phyloP scores from a whole-genome alignment of 2,113 vertebrate genomes.

The Oreocharis arfaki region DNA sequence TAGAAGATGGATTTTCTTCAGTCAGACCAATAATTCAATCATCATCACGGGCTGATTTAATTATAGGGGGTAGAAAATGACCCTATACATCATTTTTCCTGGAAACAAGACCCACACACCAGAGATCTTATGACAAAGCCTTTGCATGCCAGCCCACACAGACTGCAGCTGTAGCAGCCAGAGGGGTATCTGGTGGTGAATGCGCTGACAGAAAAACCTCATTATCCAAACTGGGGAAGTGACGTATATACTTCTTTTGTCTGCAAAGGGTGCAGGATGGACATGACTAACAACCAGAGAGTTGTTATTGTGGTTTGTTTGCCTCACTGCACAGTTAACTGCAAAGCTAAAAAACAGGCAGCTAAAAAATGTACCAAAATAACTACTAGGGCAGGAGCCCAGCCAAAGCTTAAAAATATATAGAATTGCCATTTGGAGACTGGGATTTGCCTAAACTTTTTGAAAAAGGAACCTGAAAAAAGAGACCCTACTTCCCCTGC shows the following conservation, averaged over 20 bases:
- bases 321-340: neutral
- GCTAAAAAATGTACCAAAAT: neutral
- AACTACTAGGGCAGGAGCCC: neutral
- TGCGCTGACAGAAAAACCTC: neutral
- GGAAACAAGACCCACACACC: neutral
- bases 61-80: neutral
- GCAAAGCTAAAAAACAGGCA: neutral
- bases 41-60: neutral
- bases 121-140: neutral
- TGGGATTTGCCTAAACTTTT: neutral
- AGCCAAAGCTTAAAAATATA: neutral
- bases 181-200: neutral
- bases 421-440: neutral
- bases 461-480: neutral
- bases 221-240: conserved; percentile 2
- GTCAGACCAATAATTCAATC: neutral
- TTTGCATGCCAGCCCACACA: neutral
- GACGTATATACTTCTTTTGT: neutral
- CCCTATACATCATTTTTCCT: neutral
- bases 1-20: neutral
- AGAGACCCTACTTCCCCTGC: neutral
- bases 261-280: neutral
- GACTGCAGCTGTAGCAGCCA: conserved; percentile 25
- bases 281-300: neutral
- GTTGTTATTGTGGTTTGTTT: neutral